A percentile compares a stretch with the other conserved stretches of the same genome.
Conservation (phyloP, 2,888 invertebrate species). For the Stenurella melanura region DNA sequence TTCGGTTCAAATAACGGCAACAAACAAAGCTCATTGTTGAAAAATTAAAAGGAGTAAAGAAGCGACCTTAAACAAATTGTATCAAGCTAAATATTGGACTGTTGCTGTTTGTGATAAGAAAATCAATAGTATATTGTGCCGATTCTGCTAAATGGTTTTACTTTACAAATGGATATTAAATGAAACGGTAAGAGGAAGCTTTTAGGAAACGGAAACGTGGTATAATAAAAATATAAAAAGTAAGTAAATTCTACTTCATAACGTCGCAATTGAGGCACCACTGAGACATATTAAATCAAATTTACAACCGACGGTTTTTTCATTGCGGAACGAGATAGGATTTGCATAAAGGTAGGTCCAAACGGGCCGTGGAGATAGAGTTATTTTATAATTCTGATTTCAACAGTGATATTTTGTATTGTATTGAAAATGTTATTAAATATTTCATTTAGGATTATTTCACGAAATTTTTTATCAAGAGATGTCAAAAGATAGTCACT, state of each 20-base stretch:
- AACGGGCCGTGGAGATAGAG: background rate
- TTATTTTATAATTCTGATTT: background rate
- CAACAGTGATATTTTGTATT: background rate
- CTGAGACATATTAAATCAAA: background rate
- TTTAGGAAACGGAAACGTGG: background rate
- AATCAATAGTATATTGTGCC: constrained; percentile 17
- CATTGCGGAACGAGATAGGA: background rate
- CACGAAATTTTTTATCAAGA: too few species aligned
- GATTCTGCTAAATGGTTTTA: constrained; percentile 7
- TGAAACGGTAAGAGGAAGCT: constrained; percentile 8
- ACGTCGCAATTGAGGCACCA: background rate
- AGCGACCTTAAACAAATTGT: background rate
- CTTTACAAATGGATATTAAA: constrained; percentile 15
- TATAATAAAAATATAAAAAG: constrained; percentile 26
- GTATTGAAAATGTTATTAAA: too few species aligned
- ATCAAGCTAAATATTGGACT: background rate
- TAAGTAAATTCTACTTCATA: constrained; percentile 15
- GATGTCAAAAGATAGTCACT: too few species aligned
- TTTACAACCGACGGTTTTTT: constrained; percentile 5
- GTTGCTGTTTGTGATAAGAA: constrained; percentile 1
- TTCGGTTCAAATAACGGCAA: too few species aligned
- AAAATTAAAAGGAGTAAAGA: background rate
- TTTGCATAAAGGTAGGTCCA: background rate
- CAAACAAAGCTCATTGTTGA: background rate
- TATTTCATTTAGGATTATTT: too few species aligned